A percentile compares a stretch with the other conserved stretches of the same genome.
phyloP scores from a whole-genome alignment of 2,797 vertebrate genomes.

The Amphiprion clarkii region DNA sequence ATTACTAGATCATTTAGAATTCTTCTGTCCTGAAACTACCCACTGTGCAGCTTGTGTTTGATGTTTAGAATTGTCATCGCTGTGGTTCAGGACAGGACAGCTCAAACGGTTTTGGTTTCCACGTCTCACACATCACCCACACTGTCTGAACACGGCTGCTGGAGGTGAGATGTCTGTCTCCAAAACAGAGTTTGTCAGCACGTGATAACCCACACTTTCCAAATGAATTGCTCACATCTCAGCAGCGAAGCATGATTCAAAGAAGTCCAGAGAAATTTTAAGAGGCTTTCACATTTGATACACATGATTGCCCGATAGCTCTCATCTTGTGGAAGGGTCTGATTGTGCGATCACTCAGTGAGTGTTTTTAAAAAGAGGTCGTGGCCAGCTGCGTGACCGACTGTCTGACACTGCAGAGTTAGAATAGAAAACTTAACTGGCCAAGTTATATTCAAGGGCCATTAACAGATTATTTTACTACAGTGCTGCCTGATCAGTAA shows the following conservation, averaged over 20 bases:
- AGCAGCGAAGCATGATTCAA: constrained; percentile 7
- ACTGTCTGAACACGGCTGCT: constrained; percentile 27
- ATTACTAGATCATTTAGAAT: no score
- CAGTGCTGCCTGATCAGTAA: neutral
- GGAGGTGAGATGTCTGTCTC: constrained; percentile 4
- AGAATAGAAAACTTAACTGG: neutral
- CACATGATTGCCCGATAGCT: neutral
- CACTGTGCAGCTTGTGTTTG: neutral
- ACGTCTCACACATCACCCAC: constrained; percentile 57
- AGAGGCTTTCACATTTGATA: neutral
- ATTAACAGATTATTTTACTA: neutral
- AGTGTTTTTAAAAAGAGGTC: constrained; percentile 11
- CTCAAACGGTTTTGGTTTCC: constrained; percentile 22
- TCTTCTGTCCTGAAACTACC: neutral
- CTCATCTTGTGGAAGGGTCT: neutral
- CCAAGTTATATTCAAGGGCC: neutral
- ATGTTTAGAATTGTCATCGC: neutral
- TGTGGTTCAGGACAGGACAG: constrained; percentile 29
- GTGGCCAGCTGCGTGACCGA: neutral
- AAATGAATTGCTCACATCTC: constrained; percentile 23
- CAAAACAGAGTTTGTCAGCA: constrained; percentile 1
- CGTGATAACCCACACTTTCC: neutral
- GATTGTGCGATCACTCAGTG: neutral
- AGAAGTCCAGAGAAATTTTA: constrained; percentile 1
- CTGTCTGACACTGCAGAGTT: neutral